These are phyloP conservation scores for Lophotis ruficrista DNA, from an alignment of 2,113 vertebrate genomes.

Conservation along the genomic window DNA sequence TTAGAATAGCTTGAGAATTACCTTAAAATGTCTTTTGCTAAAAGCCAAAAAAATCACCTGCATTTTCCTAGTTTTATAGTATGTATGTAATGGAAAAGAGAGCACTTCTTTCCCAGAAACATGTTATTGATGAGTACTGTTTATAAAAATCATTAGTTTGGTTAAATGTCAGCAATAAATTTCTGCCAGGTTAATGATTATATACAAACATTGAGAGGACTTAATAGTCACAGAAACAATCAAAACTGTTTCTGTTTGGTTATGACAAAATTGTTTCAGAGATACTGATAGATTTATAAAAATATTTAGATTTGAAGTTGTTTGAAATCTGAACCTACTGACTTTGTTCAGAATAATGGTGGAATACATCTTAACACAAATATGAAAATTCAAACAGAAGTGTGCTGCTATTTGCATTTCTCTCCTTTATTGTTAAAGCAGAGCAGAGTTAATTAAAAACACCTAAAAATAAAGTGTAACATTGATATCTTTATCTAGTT, in stretches of 20 bases:
- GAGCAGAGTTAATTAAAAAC: neutral
- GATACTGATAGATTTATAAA: neutral
- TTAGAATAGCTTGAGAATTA: neutral
- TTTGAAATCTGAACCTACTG: neutral
- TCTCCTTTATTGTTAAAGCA: neutral
- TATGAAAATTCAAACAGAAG: neutral
- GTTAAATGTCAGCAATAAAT: neutral
- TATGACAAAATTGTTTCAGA: neutral
- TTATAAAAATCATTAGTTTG: neutral
- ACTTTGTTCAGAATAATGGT: neutral
- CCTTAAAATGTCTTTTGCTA: neutral
- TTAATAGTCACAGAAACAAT: neutral
- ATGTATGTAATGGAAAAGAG: neutral
- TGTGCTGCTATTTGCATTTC: neutral
- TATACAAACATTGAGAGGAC: neutral
- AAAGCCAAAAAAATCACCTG: neutral
- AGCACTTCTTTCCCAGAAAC: neutral
- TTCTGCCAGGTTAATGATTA: neutral
- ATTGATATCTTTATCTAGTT: neutral
- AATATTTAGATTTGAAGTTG: neutral
- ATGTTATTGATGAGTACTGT: neutral
- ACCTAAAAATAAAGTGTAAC: neutral
- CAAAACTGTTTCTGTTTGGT: neutral
- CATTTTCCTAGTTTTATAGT: neutral
- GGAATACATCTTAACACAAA: neutral